Base-by-base conservation (phyloP, 2,797 vertebrate species). In the Sternotherus odoratus region DNA sequence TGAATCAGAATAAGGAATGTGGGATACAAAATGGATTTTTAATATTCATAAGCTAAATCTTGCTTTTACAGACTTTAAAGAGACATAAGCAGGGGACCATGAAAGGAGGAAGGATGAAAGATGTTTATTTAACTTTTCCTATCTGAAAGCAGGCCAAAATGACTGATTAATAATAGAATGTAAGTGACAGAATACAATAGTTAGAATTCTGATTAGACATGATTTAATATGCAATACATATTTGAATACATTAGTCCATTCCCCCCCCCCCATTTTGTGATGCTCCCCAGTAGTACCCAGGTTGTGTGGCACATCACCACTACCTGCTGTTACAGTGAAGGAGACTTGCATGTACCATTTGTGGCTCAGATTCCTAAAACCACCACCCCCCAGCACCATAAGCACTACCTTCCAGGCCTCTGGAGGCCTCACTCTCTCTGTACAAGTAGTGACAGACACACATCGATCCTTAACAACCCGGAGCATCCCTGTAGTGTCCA, bases 1-100 rank as follows among this genome's bases (percentile, higher is more conserved):
- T 85, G 88, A 94, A 92, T 90, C 21, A 83, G n/a, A 89, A 85
- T 9, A 91, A 83, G 13, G 23, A 78, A 93, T 82, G 12, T 5
- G 43, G 39, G 94, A 90, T 83, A 77, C 4, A 46, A 87, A 79
- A 77, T 1, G 77, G 9, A 15, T 77, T 2, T 1, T 66, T 83
- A 86, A 53, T 30, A 87, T 89, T 91, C 3, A 54, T 78, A 12
- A 95, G 24, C 1, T 63, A 30, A 90, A 91, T 89, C 33, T 89
- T 30, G 5, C 1, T 89, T 82, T 82, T 87, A 79, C 6, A 0
- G 1, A 5, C 57, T 66, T 80, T 30, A 77, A 91, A 92, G 12
- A 75, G 23, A 88, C 88, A 69, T 23, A 74, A 36, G 4, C 12
- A 66, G 69, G 53, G 48, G 46, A 79, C 7, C 28, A 46, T 48